Evolutionary conservation across 2,113 vertebrate species (phyloP).

Genomic region (Zeus faber): DNA sequence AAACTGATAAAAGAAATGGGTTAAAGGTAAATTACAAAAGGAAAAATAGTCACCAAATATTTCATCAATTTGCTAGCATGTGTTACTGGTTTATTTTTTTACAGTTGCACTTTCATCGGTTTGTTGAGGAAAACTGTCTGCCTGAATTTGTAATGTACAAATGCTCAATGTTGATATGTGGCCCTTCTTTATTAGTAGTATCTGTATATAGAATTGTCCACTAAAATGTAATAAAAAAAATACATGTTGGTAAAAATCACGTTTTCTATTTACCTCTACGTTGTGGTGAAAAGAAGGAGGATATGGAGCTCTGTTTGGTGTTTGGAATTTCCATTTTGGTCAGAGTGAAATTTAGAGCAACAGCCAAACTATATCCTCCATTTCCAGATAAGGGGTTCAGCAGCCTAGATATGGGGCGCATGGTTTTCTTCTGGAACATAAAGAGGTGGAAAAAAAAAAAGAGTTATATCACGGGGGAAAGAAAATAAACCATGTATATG

Average conservation of each 20-base stretch:
- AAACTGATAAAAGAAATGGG: slow-evolving; percentile 31
- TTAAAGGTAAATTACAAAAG: slow-evolving; percentile 12
- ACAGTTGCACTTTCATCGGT: not conserved
- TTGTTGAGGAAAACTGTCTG: not conserved
- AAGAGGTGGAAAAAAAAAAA: not conserved
- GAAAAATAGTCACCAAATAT: not conserved
- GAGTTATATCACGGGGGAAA: not conserved
- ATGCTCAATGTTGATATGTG: not conserved
- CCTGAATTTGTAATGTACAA: no score
- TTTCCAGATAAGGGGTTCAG: slow-evolving; percentile 60
- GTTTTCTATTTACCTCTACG: slow-evolving; percentile 51
- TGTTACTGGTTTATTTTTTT: not conserved
- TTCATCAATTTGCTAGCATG: not conserved
- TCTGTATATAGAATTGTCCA: no score
- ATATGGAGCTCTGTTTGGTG: slow-evolving; percentile 74
- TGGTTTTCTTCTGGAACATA: slow-evolving; percentile 48
- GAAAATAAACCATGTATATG: not conserved
- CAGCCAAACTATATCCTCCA: slow-evolving; percentile 62
- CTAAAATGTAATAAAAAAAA: not conserved
- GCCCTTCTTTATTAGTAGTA: no score
- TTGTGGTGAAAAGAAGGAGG: slow-evolving; percentile 61
- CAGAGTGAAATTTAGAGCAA: slow-evolving; percentile 75
- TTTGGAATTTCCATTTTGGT: slow-evolving; percentile 69
- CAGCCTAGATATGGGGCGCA: slow-evolving; percentile 65
- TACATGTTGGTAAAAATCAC: no score